These are phyloP conservation scores for Aphis craccivora DNA, from an alignment of 1,140 invertebrate species.

Conservation along the genomic window DNA sequence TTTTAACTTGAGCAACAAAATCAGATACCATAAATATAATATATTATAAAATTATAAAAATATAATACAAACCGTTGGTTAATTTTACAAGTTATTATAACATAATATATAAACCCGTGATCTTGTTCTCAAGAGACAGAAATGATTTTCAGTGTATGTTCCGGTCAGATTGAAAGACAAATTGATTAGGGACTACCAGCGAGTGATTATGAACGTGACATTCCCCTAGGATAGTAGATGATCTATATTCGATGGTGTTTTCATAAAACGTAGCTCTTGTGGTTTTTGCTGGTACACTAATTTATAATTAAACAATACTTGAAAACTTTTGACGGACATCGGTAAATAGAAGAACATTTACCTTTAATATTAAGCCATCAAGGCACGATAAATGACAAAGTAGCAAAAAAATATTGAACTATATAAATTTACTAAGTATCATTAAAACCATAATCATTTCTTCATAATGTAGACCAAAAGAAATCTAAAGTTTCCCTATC, in stretches of 20 bases:
- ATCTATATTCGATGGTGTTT: slow-evolving; percentile 38
- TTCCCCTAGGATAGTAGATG: slow-evolving; percentile 17
- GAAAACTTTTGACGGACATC: slow-evolving; percentile 1
- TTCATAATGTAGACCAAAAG: not conserved
- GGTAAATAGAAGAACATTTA: slow-evolving; percentile 10
- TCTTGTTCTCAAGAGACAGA: not conserved
- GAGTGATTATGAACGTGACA: slow-evolving; percentile 29
- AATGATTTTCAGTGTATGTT: slow-evolving; percentile 1
- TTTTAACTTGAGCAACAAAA: not conserved
- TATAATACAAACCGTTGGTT: not conserved
- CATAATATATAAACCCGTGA: not conserved
- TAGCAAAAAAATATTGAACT: not conserved
- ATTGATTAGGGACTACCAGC: slow-evolving; percentile 30
- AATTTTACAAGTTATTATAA: slow-evolving; percentile 1
- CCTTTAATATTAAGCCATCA: not conserved
- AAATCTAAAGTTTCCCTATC: not conserved
- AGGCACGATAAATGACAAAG: not conserved
- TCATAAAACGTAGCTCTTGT: not conserved
- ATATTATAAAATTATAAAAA: no score
- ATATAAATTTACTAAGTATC: no score
- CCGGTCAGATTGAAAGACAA: slow-evolving; percentile 29
- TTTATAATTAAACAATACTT: slow-evolving; percentile 40
- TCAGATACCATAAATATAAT: not conserved
- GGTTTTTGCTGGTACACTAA: not conserved
- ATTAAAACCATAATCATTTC: not conserved